Percentiles rank a stretch among this genome's conserved stretches.
phyloP scores from a whole-genome alignment of 2,113 vertebrate genomes.

The Spermophilus dauricus region DNA sequence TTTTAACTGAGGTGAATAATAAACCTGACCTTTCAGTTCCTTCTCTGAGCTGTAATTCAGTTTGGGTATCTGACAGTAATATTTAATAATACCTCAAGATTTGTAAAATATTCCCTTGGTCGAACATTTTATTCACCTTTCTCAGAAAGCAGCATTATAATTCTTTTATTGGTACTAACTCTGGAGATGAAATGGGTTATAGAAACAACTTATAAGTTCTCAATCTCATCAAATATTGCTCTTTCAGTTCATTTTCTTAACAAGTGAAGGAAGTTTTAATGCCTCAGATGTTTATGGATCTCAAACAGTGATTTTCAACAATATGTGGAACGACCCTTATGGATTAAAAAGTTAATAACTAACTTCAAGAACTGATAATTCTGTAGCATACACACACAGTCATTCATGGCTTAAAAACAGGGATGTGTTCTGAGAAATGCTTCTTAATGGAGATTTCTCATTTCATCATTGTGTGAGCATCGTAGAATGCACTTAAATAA shows the following conservation, averaged over 20 bases:
- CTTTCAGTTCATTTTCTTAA: slow-evolving; percentile 51
- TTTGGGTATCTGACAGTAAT: slow-evolving; percentile 26
- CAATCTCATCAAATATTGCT: not conserved
- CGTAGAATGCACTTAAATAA: not conserved
- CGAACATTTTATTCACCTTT: slow-evolving; percentile 55
- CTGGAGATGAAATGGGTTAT: not conserved
- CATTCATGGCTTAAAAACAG: not conserved
- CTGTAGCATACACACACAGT: not conserved
- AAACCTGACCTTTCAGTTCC: slow-evolving; percentile 71
- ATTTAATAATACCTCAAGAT: slow-evolving; percentile 52
- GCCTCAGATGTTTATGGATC: not conserved
- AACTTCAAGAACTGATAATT: not conserved
- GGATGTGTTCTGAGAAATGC: not conserved
- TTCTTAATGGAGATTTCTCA: not conserved
- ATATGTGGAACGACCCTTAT: not conserved
- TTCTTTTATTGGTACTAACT: not conserved
- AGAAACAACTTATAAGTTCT: slow-evolving; percentile 34
- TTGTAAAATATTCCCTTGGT: slow-evolving; percentile 30
- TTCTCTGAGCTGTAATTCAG: slow-evolving; percentile 75
- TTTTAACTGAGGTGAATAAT: slow-evolving; percentile 72
- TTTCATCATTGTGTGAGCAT: not conserved
- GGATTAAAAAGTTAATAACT: not conserved
- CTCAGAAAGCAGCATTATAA: slow-evolving; percentile 41
- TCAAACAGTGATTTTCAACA: not conserved
- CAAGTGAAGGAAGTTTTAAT: not conserved